Evolutionary conservation across 2,113 vertebrate species (phyloP).

Genomic region (Neogale vison): DNA sequence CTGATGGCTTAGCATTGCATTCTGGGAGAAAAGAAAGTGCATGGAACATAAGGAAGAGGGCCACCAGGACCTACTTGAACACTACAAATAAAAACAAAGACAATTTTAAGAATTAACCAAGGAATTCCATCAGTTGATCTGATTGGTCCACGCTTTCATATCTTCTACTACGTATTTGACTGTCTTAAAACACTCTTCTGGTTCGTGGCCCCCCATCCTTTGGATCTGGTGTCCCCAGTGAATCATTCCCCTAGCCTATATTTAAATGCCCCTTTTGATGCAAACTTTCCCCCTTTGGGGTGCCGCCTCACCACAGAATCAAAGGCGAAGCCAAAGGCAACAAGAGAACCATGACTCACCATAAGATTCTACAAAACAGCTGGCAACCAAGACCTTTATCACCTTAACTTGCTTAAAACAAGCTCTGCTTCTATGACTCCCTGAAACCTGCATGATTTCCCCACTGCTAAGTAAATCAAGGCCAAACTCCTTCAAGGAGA

Average conservation of each 20-base stretch:
- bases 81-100: background rate
- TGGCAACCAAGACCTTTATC: background rate
- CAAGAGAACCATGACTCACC: background rate
- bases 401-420: background rate
- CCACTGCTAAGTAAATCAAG: background rate
- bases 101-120: background rate
- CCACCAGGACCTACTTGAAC: slow-evolving; percentile 7
- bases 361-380: background rate
- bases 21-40: background rate
- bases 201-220: background rate
- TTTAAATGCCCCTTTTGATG: background rate
- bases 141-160: background rate
- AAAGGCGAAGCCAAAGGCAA: background rate
- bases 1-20: background rate
- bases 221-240: background rate
- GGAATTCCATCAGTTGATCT: background rate
- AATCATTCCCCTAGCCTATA: background rate
- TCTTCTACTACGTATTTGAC: background rate
- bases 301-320: background rate
- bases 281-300: background rate
- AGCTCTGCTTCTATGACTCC: background rate
- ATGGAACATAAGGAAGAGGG: background rate
- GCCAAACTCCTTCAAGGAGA: background rate
- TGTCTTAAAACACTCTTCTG: background rate
- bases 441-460: background rate